Conservation (phyloP, 1,140 invertebrate genomes). For the Cotesia glomerata region DNA sequence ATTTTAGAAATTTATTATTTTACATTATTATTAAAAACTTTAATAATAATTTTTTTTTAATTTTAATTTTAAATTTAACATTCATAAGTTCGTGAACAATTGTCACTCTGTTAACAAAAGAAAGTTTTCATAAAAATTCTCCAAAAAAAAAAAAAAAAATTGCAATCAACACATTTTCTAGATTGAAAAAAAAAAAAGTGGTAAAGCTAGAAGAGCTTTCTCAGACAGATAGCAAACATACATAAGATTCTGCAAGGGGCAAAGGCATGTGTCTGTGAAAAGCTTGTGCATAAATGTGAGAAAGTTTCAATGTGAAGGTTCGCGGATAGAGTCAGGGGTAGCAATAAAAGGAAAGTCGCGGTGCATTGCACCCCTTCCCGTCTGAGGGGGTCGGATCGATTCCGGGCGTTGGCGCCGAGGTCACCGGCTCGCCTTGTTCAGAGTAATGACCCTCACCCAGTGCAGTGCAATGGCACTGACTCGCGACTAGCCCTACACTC, state of each 20-base stretch:
- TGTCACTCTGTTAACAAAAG: no score
- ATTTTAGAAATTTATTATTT: no score
- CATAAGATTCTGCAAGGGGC: neutral
- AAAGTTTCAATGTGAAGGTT: neutral
- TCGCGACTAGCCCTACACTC: slow-evolving; percentile 8
- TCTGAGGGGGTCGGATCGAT: slow-evolving; percentile 58
- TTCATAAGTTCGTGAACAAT: no score
- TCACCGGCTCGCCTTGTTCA: slow-evolving; percentile 62
- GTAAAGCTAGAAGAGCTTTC: no score
- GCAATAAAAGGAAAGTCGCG: slow-evolving; percentile 20
- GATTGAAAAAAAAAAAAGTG: no score
- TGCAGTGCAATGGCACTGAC: slow-evolving; percentile 62
- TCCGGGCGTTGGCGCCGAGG: slow-evolving; percentile 63
- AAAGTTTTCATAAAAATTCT: no score
- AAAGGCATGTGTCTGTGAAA: neutral
- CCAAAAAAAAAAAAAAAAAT: neutral
- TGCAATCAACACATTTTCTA: no score
- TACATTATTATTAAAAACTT: no score
- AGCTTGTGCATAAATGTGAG: neutral
- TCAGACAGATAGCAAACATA: no score
- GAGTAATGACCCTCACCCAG: slow-evolving; percentile 65
- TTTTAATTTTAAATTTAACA: no score
- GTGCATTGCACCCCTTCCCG: slow-evolving; percentile 11
- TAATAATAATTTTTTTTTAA: no score
- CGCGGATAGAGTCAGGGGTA: neutral